Evolutionary conservation across 2,888 invertebrate genomes (phyloP), one percentile per base, ranked within the genome.

Genomic region (Fragum sueziense): DNA sequence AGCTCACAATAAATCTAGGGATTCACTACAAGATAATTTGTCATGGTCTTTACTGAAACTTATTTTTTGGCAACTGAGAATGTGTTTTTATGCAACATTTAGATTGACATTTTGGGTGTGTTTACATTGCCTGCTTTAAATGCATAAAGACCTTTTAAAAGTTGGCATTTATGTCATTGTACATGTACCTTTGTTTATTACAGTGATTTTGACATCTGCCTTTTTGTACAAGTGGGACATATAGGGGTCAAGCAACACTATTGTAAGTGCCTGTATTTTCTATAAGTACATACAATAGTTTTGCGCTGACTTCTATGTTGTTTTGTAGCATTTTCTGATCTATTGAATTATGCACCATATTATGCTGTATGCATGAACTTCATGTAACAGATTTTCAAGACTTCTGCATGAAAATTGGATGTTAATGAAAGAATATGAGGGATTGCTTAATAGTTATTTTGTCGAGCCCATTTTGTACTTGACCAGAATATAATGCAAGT

Each of bases 91-190:
- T 47, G n/a, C 47, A 4, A 4, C n/a, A 14, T 20, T 14, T 47
- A 47, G n/a, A 20, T 47, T 47, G 47, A 47, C 47, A 47, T 47
- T 47, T 47, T 47, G 47, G 47, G 47, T 47, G 47, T 47, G 47
- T 47, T 47, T 47, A 47, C 47, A 47, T 37, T 37, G n/a, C 37
- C 14, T 6, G 37, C 14, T 37, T 52, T 52, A 52, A 20, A 52
- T 52, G 52, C 52, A 52, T 22, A 22, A 52, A 52, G 52, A 52
- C 52, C 52, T 52, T 52, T 52, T 52, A 52, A n/a, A 52, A 52
- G 6, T 52, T 52, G 52, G 52, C 52, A 52, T 57, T 57, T 57
- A 57, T 57, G 57, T 57, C 57, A 57, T 25, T 41, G 7, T 27
- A 57, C 25, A 47, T 47, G 47, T 47, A 47, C 17, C 7, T 47